These are phyloP conservation scores for Acanthosoma haemorrhoidale DNA, from an alignment of 2,888 invertebrate species.

Conservation along the genomic window DNA sequence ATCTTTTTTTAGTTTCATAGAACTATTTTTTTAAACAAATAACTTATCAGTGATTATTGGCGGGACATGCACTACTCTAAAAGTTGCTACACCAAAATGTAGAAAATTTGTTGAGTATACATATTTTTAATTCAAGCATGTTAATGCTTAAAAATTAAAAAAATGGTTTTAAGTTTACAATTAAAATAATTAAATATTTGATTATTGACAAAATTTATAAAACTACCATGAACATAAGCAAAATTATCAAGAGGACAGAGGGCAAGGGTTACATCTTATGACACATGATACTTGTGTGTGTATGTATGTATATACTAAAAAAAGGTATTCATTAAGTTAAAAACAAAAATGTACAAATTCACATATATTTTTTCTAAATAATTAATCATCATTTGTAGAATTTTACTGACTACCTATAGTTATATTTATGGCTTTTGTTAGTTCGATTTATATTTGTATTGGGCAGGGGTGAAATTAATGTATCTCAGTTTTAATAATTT, in stretches of 20 bases:
- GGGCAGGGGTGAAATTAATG: neutral
- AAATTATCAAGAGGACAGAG: neutral
- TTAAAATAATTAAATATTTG: neutral
- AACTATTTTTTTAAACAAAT: neutral
- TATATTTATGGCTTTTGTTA: slow-evolving; percentile 8
- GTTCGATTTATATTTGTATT: slow-evolving; percentile 3
- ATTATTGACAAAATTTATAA: neutral
- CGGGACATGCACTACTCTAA: neutral
- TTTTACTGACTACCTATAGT: neutral
- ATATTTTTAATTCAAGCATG: neutral
- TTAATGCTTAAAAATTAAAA: neutral
- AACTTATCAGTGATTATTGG: neutral
- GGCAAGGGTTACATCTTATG: slow-evolving; percentile 14
- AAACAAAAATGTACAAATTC: slow-evolving; percentile 14
- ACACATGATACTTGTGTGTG: slow-evolving; percentile 2
- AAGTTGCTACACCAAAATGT: neutral
- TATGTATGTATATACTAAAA: neutral
- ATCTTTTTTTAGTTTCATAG: neutral
- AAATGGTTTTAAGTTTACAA: slow-evolving; percentile 3
- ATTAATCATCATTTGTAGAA: slow-evolving; percentile 4
- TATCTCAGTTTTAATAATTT: neutral
- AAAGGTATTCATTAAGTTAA: slow-evolving; percentile 11
- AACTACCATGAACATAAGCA: too few species aligned
- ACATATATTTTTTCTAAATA: slow-evolving; percentile 14
- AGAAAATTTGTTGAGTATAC: neutral